phyloP scores from a whole-genome alignment of 2,888 invertebrate genomes.

The Tetragnatha montana region DNA sequence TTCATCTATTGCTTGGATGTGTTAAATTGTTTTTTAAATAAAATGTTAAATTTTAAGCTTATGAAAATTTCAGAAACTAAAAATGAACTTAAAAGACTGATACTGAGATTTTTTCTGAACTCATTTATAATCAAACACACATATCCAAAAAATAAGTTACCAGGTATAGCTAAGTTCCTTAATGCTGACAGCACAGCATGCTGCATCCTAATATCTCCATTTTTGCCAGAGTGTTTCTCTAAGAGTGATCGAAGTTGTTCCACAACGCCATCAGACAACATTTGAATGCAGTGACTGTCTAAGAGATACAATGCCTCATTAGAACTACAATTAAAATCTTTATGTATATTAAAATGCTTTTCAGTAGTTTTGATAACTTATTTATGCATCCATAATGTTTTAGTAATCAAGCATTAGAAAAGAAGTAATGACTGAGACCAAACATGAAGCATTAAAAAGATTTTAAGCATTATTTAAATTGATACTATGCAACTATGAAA shows the following conservation, averaged over 20 bases:
- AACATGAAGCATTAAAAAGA: neutral
- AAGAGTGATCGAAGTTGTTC: constrained; percentile 80
- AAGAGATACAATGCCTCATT: constrained; percentile 14
- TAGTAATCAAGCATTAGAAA: neutral
- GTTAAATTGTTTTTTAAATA: neutral
- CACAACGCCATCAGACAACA: constrained; percentile 87
- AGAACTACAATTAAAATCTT: neutral
- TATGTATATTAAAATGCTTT: neutral
- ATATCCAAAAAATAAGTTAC: constrained; percentile 68
- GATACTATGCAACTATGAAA: neutral
- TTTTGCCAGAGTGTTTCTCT: constrained; percentile 79
- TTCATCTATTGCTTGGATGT: neutral
- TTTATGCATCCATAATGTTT: neutral
- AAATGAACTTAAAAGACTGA: neutral
- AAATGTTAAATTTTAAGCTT: neutral
- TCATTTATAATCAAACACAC: neutral
- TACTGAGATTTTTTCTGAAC: too few relatives aligned
- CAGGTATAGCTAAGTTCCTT: constrained; percentile 77
- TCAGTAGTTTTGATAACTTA: too few relatives aligned
- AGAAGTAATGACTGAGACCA: neutral
- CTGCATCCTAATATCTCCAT: constrained; percentile 82
- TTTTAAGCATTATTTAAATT: neutral
- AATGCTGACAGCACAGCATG: constrained; percentile 87
- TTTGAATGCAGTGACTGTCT: constrained; percentile 81
- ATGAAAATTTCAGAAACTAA: neutral